Evolutionary conservation across 2,888 invertebrate species (phyloP).

Genomic region (Rotaria socialis): DNA sequence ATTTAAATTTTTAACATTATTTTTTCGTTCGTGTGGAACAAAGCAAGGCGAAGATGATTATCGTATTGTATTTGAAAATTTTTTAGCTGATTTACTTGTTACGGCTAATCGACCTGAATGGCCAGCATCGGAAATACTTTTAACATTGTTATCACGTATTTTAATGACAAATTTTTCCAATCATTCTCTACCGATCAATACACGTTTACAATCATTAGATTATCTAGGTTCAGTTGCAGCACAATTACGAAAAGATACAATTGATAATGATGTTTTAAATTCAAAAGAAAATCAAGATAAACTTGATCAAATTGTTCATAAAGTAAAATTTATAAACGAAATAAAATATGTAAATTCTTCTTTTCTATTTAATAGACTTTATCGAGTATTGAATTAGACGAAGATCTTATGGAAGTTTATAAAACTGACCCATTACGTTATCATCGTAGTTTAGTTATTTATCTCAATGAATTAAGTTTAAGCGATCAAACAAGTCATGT

Average conservation of each 20-base stretch:
- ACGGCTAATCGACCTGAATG: conserved; percentile 98
- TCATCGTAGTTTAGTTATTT: conserved; percentile 6
- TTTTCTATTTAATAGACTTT: not conserved
- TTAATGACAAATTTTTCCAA: conserved; percentile 71
- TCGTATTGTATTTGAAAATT: conserved; percentile 93
- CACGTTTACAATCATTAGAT: conserved; percentile 90
- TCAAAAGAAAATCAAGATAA: not conserved
- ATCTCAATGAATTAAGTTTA: conserved; percentile 21
- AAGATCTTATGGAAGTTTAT: not conserved
- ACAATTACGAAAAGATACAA: conserved; percentile 83
- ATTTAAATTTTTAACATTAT: conserved; percentile 87
- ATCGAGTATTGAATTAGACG: not conserved
- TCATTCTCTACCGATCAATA: conserved; percentile 87
- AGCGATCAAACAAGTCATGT: conserved; percentile 13
- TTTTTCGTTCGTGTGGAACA: conserved; percentile 74
- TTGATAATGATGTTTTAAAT: conserved; percentile 57
- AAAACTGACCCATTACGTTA: conserved; percentile 20
- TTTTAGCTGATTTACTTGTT: conserved; percentile 89
- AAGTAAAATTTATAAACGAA: not conserved
- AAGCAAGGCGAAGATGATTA: conserved; percentile 70
- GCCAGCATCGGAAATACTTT: conserved; percentile 90
- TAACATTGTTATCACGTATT: conserved; percentile 61
- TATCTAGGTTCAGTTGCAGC: conserved; percentile 97
- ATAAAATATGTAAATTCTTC: not conserved
- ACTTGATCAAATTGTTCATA: not conserved